A percentile compares a stretch with the other conserved stretches of the same genome.
These are phyloP conservation scores for Pachliopta kotzebuea DNA, from an alignment of 2,888 invertebrate genomes.

Conservation along the genomic window DNA sequence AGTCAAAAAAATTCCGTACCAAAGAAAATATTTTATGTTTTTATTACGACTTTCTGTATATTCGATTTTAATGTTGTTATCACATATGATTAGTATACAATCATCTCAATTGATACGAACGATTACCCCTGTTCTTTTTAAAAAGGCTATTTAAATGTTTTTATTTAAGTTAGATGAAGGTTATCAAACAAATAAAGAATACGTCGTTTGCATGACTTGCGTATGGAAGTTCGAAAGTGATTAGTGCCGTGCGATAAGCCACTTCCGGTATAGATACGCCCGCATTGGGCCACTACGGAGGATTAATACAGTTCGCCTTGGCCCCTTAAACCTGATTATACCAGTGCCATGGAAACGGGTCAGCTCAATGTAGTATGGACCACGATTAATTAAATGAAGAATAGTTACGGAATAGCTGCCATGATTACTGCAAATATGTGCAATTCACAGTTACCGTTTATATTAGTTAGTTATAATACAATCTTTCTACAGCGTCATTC, in stretches of 20 bases:
- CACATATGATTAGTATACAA: too few relatives aligned
- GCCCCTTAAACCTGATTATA: conserved; percentile 1
- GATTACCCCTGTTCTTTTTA: too few relatives aligned
- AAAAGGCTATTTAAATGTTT: background rate
- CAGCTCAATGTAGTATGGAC: background rate
- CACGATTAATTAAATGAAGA: background rate
- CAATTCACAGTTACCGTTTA: too few relatives aligned
- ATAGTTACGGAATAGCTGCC: background rate
- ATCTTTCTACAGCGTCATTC: too few relatives aligned
- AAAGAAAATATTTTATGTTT: too few relatives aligned
- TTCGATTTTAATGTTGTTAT: too few relatives aligned
- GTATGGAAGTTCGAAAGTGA: conserved; percentile 12
- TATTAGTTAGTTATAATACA: too few relatives aligned
- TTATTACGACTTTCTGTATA: too few relatives aligned
- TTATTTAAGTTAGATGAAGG: background rate
- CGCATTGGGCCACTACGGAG: conserved; percentile 1
- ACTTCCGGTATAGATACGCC: conserved; percentile 17
- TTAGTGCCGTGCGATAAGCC: conserved; percentile 14
- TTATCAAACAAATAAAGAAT: conserved; percentile 7
- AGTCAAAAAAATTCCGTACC: too few relatives aligned
- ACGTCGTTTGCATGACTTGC: conserved; percentile 12
- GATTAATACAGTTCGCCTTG: conserved; percentile 7
- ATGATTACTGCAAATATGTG: background rate
- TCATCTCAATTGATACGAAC: too few relatives aligned
- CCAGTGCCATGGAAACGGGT: background rate